Conservation (phyloP, 92 coral and sea anemone genomes). For the Actinostola sp. region DNA sequence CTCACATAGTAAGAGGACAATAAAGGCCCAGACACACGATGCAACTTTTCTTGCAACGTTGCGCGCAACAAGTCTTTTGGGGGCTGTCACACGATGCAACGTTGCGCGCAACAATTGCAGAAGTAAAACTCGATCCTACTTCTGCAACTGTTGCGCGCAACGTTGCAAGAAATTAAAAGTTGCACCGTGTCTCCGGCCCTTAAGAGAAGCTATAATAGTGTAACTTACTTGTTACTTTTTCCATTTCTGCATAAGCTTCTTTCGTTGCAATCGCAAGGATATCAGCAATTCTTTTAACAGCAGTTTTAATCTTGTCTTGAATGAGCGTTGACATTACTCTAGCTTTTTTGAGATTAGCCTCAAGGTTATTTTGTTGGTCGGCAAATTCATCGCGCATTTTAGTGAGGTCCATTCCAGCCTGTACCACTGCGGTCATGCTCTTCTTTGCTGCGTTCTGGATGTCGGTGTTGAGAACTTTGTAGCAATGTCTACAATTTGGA, state of each 20-base stretch:
- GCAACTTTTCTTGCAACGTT: too few species aligned
- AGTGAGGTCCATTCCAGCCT: conserved; percentile 56
- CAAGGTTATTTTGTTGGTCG: conserved; percentile 43
- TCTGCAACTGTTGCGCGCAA: too few species aligned
- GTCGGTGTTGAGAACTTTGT: conserved; percentile 49
- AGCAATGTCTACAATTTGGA: conserved; percentile 37
- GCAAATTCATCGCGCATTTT: conserved; percentile 39
- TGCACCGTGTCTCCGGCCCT: too few species aligned
- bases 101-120: too few species aligned
- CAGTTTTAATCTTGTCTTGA: conserved; percentile 37
- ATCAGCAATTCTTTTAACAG: conserved; percentile 42
- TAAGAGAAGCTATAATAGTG: too few species aligned
- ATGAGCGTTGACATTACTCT: conserved; percentile 50
- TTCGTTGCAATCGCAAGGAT: conserved; percentile 49
- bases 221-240: conserved; percentile 55
- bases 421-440: conserved; percentile 56
- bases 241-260: conserved; percentile 54
- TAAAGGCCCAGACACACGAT: too few species aligned
- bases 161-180: too few species aligned
- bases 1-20: too few species aligned
- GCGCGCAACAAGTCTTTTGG: too few species aligned
- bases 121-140: too few species aligned
- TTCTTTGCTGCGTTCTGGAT: conserved; percentile 62
- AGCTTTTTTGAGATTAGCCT: conserved; percentile 42
- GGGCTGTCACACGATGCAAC: too few species aligned